Percentiles rank a stretch among this genome's conserved stretches.
These are phyloP conservation scores for Acromyrmex echinatior DNA, from an alignment of 1,140 invertebrate genomes.

Conservation along the genomic window DNA sequence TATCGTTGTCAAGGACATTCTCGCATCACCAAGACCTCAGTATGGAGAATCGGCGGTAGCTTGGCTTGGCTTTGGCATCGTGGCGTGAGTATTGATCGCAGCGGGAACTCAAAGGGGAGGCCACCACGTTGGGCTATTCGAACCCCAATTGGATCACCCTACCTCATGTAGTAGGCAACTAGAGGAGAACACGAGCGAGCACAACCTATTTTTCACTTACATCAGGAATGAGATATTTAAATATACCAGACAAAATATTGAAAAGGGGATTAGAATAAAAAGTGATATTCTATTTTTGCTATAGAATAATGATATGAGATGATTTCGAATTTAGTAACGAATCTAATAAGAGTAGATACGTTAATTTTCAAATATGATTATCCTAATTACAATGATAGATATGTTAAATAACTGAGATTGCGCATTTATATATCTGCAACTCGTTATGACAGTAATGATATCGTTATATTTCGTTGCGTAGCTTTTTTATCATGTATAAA, in stretches of 20 bases:
- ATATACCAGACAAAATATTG: conserved; percentile 1
- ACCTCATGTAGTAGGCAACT: conserved; percentile 65
- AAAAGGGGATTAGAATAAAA: neutral
- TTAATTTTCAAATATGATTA: neutral
- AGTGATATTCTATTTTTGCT: neutral
- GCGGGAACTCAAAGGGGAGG: conserved; percentile 76
- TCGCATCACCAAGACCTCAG: conserved; percentile 66
- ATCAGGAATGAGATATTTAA: conserved; percentile 42
- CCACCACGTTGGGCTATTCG: conserved; percentile 75
- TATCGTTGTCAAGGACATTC: conserved; percentile 62
- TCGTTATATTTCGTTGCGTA: no score
- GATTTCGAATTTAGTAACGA: neutral
- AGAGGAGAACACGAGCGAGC: conserved; percentile 35
- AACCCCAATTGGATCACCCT: conserved; percentile 79
- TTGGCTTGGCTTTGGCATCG: conserved; percentile 72
- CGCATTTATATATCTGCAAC: no score
- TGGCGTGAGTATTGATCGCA: conserved; percentile 78
- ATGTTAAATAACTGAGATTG: neutral
- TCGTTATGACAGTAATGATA: no score
- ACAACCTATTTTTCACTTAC: conserved; percentile 63
- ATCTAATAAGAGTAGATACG: neutral
- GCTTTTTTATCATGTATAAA: no score
- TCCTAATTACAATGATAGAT: neutral
- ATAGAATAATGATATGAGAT: neutral
- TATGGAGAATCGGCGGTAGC: conserved; percentile 59